Conservation (phyloP, 2,888 invertebrate genomes). For the Drosophila paramelanica region DNA sequence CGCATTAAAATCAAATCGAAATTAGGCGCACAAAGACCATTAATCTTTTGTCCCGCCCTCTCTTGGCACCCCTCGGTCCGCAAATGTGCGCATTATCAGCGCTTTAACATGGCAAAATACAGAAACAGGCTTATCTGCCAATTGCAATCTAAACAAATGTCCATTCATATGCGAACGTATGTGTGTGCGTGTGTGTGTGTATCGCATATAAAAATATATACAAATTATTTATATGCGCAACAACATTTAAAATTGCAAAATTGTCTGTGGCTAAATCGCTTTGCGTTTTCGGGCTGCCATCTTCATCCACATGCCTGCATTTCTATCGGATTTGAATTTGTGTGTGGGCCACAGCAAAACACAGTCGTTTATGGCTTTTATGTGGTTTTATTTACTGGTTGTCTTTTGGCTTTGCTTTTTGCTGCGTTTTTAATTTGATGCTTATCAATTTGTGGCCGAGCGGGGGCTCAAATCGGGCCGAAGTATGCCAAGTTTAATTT, state of each 20-base stretch:
- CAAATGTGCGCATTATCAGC: slow-evolving; percentile 61
- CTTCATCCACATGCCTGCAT: slow-evolving; percentile 25
- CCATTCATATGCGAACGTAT: slow-evolving; percentile 14
- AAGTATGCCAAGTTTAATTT: slow-evolving; percentile 48
- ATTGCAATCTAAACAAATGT: slow-evolving; percentile 68
- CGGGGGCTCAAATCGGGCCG: background rate
- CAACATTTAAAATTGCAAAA: slow-evolving; percentile 77
- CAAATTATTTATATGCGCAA: slow-evolving; percentile 70
- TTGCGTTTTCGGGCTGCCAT: slow-evolving; percentile 35
- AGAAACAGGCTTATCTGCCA: slow-evolving; percentile 60
- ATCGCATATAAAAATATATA: slow-evolving; percentile 10
- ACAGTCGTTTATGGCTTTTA: slow-evolving; percentile 73
- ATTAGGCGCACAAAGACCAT: slow-evolving; percentile 70
- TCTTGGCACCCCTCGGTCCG: background rate
- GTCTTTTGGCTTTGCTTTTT: slow-evolving; percentile 32
- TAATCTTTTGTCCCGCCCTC: slow-evolving; percentile 53
- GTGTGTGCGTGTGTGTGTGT: slow-evolving; percentile 7
- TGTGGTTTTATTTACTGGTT: slow-evolving; percentile 68
- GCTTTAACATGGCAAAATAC: slow-evolving; percentile 52
- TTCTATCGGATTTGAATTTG: slow-evolving; percentile 47
- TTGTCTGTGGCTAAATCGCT: slow-evolving; percentile 78
- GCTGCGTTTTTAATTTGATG: slow-evolving; percentile 72
- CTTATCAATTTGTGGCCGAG: slow-evolving; percentile 57
- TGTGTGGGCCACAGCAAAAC: slow-evolving; percentile 47
- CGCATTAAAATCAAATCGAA: slow-evolving; percentile 73